phyloP scores from a whole-genome alignment of 2,888 invertebrate genomes.

The Notodonta dromedarius region DNA sequence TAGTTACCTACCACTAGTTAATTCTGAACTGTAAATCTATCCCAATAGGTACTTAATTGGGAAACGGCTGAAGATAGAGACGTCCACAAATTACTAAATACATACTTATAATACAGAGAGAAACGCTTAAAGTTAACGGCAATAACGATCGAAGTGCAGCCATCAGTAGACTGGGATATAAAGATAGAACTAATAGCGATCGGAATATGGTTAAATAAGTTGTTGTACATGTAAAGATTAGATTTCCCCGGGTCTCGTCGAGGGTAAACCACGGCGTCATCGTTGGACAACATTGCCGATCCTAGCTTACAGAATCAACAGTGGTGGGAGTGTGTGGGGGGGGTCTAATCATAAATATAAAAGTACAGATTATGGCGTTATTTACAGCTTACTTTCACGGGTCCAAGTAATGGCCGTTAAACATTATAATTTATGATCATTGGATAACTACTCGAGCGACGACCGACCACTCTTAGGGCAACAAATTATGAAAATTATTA shows the following conservation, averaged over 20 bases:
- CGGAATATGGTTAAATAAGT: no score
- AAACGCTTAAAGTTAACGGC: not conserved
- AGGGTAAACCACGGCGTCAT: no score
- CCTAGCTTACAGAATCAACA: no score
- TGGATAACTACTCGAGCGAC: slow-evolving; percentile 13
- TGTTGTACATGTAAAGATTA: no score
- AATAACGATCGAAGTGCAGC: not conserved
- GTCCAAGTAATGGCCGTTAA: slow-evolving; percentile 13
- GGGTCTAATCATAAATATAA: not conserved
- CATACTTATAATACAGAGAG: no score
- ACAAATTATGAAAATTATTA: not conserved
- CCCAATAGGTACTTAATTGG: no score
- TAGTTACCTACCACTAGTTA: no score
- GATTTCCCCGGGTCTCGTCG: no score
- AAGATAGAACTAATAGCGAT: not conserved
- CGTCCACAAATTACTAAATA: no score
- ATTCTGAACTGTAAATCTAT: no score
- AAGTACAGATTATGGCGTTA: not conserved
- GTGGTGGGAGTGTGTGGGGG: no score
- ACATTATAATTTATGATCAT: slow-evolving; percentile 23
- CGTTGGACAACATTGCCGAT: no score
- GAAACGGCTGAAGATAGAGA: not conserved
- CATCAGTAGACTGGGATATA: not conserved
- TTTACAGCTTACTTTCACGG: not conserved
- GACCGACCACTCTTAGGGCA: slow-evolving; percentile 12